These are phyloP conservation scores for Sciurus vulgaris DNA, from an alignment of 2,797 vertebrate genomes.

Conservation along the genomic window DNA sequence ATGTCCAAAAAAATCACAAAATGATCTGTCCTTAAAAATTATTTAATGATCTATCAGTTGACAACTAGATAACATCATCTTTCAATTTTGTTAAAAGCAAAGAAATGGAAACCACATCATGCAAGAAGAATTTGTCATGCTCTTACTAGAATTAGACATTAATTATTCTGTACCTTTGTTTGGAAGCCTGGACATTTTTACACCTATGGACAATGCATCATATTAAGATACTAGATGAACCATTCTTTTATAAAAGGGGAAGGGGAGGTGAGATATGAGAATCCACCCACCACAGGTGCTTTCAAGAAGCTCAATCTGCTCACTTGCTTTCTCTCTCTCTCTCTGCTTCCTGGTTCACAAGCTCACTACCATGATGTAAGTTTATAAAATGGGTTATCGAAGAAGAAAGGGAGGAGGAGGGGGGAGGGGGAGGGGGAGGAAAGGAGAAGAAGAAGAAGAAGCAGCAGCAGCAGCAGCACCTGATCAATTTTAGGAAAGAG, in stretches of 20 bases:
- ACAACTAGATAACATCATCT: neutral
- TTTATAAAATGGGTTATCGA: too few species aligned
- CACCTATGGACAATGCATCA: neutral
- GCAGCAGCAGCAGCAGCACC: too few species aligned
- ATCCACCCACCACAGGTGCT: neutral
- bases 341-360: too few species aligned
- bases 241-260: neutral
- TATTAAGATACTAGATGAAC: neutral
- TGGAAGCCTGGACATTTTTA: constrained; percentile 3
- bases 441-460: too few species aligned
- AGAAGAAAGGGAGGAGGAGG: neutral
- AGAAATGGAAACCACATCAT: neutral
- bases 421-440: too few species aligned
- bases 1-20: constrained; percentile 37
- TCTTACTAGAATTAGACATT: neutral
- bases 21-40: constrained; percentile 21
- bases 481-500: neutral
- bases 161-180: neutral
- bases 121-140: neutral
- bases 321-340: too few species aligned
- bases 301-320: too few species aligned
- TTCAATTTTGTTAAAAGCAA: constrained; percentile 39
- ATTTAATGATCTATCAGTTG: neutral
- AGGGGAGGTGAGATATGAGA: neutral
- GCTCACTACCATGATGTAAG: too few species aligned